These are phyloP conservation scores for Oncorhynchus masou DNA, from an alignment of 2,113 vertebrate genomes.

Conservation along the genomic window DNA sequence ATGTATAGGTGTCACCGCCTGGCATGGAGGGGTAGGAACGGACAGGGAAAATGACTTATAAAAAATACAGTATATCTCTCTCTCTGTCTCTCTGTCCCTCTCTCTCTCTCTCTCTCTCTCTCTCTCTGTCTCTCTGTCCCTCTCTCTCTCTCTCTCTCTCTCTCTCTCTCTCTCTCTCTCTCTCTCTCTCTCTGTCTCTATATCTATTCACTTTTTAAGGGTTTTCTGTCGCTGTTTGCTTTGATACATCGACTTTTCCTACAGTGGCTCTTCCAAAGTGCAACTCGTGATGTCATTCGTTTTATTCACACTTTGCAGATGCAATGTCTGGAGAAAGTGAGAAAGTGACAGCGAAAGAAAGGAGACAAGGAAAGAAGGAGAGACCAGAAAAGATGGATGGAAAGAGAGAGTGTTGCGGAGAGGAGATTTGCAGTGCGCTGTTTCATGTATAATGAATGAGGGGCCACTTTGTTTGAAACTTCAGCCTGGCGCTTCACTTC, in stretches of 20 bases:
- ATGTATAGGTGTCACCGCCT: not conserved
- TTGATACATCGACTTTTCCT: constrained; percentile 77
- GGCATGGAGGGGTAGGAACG: constrained; percentile 28
- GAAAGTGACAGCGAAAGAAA: not conserved
- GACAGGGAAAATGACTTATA: constrained; percentile 21
- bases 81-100: constrained; percentile 45
- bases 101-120: constrained; percentile 49
- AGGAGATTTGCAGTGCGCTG: constrained; percentile 76
- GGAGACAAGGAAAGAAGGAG: not conserved
- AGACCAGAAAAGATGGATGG: constrained; percentile 24
- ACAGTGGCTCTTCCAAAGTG: constrained; percentile 77
- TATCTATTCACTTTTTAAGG: constrained; percentile 55
- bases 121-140: constrained; percentile 57
- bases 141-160: constrained; percentile 54
- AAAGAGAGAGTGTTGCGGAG: constrained; percentile 57
- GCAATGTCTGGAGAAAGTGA: constrained; percentile 64
- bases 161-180: constrained; percentile 56
- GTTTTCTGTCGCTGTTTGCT: constrained; percentile 49
- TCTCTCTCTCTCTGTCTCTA: constrained; percentile 37
- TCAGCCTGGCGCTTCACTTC: constrained; percentile 65
- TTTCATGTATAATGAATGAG: constrained; percentile 84
- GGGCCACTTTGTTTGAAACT: constrained; percentile 79
- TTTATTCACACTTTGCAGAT: constrained; percentile 80
- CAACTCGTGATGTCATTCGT: constrained; percentile 81
- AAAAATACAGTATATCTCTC: constrained; percentile 15